Conservation (phyloP, 1,140 invertebrate genomes). For the Trichogramma pretiosum region DNA sequence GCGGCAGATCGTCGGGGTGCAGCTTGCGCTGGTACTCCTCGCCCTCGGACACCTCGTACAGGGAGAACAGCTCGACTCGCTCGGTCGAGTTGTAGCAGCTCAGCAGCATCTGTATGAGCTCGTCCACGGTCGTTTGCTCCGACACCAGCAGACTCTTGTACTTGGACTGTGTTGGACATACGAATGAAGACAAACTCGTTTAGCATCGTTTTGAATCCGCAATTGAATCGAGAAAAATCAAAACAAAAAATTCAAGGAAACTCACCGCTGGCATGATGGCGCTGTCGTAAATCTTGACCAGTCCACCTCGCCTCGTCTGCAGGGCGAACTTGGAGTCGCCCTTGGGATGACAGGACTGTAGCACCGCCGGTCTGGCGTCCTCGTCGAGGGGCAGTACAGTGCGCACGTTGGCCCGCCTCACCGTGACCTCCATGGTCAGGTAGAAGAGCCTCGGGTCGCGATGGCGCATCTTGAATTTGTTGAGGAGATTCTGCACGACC, state of each 20-base stretch:
- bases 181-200: too few species aligned
- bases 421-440: slow-evolving; percentile 85
- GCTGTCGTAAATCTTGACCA: slow-evolving; percentile 85
- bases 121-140: slow-evolving; percentile 80
- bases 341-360: slow-evolving; percentile 83
- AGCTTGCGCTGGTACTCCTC: slow-evolving; percentile 77
- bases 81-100: slow-evolving; percentile 78
- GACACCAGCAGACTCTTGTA: slow-evolving; percentile 87
- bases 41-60: slow-evolving; percentile 70
- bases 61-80: slow-evolving; percentile 72
- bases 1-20: slow-evolving; percentile 73
- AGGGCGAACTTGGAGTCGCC: slow-evolving; percentile 87
- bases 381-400: slow-evolving; percentile 80
- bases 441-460: slow-evolving; percentile 87
- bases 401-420: slow-evolving; percentile 67
- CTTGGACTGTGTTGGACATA: slow-evolving; percentile 56
- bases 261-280: slow-evolving; percentile 74
- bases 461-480: slow-evolving; percentile 85
- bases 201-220: too few species aligned
- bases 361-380: slow-evolving; percentile 74
- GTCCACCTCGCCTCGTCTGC: slow-evolving; percentile 72
- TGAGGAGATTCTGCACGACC: slow-evolving; percentile 72
- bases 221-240: too few species aligned
- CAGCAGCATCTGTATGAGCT: slow-evolving; percentile 75
- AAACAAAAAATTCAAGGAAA: slow-evolving; percentile 19